Evolutionary conservation across 2,888 invertebrate species (phyloP), one percentile per base, ranked within the genome.

Genomic region (Pyralis farinalis): DNA sequence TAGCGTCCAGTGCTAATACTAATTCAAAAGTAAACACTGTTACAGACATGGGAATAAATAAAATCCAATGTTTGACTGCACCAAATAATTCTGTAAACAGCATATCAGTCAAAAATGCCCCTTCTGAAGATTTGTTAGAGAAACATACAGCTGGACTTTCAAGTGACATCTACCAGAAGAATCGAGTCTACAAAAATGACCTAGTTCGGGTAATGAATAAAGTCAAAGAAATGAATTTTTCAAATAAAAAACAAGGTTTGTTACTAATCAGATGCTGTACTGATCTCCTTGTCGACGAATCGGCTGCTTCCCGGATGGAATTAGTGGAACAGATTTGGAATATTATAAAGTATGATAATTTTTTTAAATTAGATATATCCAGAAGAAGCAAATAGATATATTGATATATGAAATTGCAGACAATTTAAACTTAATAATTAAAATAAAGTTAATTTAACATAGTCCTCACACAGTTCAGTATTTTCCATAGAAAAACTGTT

Each of bases 181-280:
- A 85, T 43, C 70, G 87, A 56, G 78, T 89, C 0, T 89, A 88
- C 44, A 86, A 81, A 45, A 88, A 88, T 71, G 85, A 86, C 54
- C 63, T 89, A 22, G 10, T 70, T 7, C 64, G 73, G 55, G 69
- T 84, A 1, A 37, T 87, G 27, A 57, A 58, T 9, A 84, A 82
- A 63, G 58, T 88, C 0, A 76, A 74, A 28, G 82, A 86, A 35
- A 47, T 72, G 1, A 79, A 85, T 43, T 79, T 75, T 53, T 79
- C 79, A 10, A 79, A 79, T 9, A 78, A 77, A 46, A 85, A 82
- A 40, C 88, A 91, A 53, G 77, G 82, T 0, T 44, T 90, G 20
- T 59, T 88, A 5, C 55, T 94, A 10, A 73, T 94, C 0, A 74
- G 81, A 40, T 91, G 90, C 44, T 93, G 92, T 64, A 89, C 90